A percentile compares a stretch with the other conserved stretches of the same genome.
These are phyloP conservation scores for Nautilus pompilius DNA, from an alignment of 1,140 invertebrate genomes.

Conservation along the genomic window DNA sequence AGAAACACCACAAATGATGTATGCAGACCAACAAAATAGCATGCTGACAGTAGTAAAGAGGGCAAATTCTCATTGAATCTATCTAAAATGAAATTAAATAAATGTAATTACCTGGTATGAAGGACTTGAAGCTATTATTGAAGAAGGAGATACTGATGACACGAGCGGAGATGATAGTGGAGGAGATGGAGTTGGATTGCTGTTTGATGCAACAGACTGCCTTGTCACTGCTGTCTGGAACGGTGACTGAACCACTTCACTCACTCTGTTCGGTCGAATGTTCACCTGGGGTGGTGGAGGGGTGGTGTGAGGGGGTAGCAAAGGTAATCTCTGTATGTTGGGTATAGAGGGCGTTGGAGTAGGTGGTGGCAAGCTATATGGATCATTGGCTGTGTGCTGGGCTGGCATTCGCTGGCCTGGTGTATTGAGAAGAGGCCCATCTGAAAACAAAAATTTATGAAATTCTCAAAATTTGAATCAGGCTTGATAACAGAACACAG, in stretches of 20 bases:
- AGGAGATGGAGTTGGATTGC: slow-evolving; percentile 8
- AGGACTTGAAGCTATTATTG: slow-evolving; percentile 4
- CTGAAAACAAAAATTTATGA: too few relatives aligned
- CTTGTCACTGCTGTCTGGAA: not conserved
- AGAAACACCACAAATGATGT: too few relatives aligned
- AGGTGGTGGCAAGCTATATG: slow-evolving; percentile 5
- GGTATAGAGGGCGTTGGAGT: slow-evolving; percentile 3
- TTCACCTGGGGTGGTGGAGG: slow-evolving; percentile 1
- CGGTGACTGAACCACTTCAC: not conserved
- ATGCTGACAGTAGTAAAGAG: too few relatives aligned
- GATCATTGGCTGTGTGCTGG: slow-evolving; percentile 1
- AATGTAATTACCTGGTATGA: not conserved
- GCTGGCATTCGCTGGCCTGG: not conserved
- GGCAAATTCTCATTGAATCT: too few relatives aligned
- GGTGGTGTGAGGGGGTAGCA: slow-evolving; percentile 3
- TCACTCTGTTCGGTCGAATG: not conserved
- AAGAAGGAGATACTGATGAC: not conserved
- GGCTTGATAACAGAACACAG: too few relatives aligned
- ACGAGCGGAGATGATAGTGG: not conserved
- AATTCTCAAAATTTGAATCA: too few relatives aligned
- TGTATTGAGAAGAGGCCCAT: slow-evolving; percentile 8
- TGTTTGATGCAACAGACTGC: not conserved
- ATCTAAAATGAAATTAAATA: not conserved
- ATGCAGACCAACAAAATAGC: too few relatives aligned
- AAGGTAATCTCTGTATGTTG: not conserved